phyloP scores from a whole-genome alignment of 1,140 invertebrate genomes.

The Heliconius hermathena region DNA sequence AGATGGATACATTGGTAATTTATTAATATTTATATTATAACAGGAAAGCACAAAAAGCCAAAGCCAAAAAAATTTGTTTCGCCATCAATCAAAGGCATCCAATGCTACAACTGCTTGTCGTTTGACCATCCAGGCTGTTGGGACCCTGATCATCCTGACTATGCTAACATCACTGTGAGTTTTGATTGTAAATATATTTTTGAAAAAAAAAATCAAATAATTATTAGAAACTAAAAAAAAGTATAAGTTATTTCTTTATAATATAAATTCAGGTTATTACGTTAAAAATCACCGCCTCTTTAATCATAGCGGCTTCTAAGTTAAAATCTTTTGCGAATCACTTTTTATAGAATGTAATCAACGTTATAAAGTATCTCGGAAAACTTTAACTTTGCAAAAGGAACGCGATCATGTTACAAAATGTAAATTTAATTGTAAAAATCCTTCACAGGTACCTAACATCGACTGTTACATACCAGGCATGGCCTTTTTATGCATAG shows the following conservation, averaged over 20 bases:
- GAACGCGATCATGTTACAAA: neutral
- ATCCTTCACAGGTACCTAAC: constrained; percentile 60
- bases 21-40: neutral
- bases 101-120: constrained; percentile 75
- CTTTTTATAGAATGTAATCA: neutral
- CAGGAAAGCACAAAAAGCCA: constrained; percentile 68
- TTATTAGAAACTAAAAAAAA: neutral
- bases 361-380: neutral
- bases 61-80: constrained; percentile 70
- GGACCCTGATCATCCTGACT: constrained; percentile 74
- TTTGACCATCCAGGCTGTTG: constrained; percentile 75
- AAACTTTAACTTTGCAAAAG: neutral
- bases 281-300: neutral
- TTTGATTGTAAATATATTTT: neutral
- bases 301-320: neutral
- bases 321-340: neutral
- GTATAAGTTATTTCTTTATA: too few relatives aligned
- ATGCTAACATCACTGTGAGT: constrained; percentile 68
- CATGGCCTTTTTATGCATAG: constrained; percentile 72
- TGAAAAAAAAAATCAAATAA: neutral
- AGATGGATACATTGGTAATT: neutral
- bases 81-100: constrained; percentile 67
- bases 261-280: neutral
- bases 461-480: constrained; percentile 77
- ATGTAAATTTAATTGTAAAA: neutral